Conservation (phyloP, 1,140 invertebrate genomes). For the Zaprionus vittiger region DNA sequence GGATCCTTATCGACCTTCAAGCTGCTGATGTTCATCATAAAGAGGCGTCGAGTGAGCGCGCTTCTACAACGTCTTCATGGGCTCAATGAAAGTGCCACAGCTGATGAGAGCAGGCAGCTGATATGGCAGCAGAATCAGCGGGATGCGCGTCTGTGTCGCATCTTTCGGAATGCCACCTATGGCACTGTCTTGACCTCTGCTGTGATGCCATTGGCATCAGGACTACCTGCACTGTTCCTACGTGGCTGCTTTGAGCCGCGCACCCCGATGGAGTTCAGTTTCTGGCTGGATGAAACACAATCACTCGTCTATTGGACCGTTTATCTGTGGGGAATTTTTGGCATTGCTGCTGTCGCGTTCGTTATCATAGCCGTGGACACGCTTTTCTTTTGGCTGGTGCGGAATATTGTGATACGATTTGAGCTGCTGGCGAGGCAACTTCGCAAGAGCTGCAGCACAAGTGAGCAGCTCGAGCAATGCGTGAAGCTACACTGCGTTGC, state of each 20-base stretch:
- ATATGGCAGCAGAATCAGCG: slow-evolving; percentile 16
- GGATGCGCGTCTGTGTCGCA: slow-evolving; percentile 37
- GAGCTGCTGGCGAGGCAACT: slow-evolving; percentile 32
- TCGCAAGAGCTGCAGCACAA: not conserved
- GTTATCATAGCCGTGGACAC: slow-evolving; percentile 47
- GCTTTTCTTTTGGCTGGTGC: slow-evolving; percentile 56
- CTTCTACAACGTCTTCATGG: slow-evolving; percentile 37
- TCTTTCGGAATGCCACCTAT: slow-evolving; percentile 41
- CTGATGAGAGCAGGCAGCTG: no score
- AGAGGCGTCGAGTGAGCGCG: slow-evolving; percentile 18
- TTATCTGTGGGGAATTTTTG: slow-evolving; percentile 48
- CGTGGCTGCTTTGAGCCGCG: slow-evolving; percentile 22
- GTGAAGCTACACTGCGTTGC: slow-evolving; percentile 44
- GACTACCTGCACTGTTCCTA: slow-evolving; percentile 7
- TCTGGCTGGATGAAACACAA: slow-evolving; percentile 42
- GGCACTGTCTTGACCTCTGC: slow-evolving; percentile 24
- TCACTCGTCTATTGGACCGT: slow-evolving; percentile 10
- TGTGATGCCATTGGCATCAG: slow-evolving; percentile 33
- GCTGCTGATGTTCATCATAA: slow-evolving; percentile 32
- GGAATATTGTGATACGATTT: slow-evolving; percentile 58
- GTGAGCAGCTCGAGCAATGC: slow-evolving; percentile 22
- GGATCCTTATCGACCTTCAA: slow-evolving; percentile 44
- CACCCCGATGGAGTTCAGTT: slow-evolving; percentile 60
- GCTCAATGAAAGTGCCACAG: slow-evolving; percentile 21
- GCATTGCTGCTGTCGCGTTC: slow-evolving; percentile 32